Conservation (phyloP, 1,140 invertebrate species). For the Rhagoletis pomonella region DNA sequence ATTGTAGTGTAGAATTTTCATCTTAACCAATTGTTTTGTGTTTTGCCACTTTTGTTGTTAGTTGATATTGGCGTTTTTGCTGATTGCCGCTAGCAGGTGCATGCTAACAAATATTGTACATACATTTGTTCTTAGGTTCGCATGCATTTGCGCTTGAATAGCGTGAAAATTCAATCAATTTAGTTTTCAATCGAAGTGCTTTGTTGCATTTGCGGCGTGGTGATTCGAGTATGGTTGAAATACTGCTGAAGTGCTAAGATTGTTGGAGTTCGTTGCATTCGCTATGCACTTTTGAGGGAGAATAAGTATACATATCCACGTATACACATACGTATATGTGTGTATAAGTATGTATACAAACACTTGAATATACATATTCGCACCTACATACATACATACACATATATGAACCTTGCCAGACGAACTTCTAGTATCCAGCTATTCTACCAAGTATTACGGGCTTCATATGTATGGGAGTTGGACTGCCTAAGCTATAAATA, state of each 20-base stretch:
- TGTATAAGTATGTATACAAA: too few relatives aligned
- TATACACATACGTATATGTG: too few relatives aligned
- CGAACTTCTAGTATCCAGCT: too few relatives aligned
- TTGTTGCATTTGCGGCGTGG: neutral
- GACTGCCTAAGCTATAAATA: too few relatives aligned
- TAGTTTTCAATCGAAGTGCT: neutral
- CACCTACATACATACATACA: too few relatives aligned
- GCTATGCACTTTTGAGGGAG: too few relatives aligned
- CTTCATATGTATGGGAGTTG: too few relatives aligned
- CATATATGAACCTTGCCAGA: too few relatives aligned
- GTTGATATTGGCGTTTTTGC: neutral
- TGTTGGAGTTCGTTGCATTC: neutral
- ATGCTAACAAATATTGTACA: neutral
- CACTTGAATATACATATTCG: too few relatives aligned
- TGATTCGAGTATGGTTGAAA: neutral
- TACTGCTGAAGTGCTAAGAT: neutral
- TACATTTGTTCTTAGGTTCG: neutral
- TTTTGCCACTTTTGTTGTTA: slow-evolving; percentile 30
- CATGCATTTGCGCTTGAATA: neutral
- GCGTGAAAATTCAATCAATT: slow-evolving; percentile 21
- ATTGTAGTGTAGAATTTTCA: slow-evolving; percentile 35
- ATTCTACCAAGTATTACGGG: too few relatives aligned
- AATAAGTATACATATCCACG: too few relatives aligned
- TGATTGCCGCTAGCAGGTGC: neutral
- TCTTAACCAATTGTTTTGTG: slow-evolving; percentile 36